Conservation (phyloP, 1,140 invertebrate species). For the Watersipora subatra region DNA sequence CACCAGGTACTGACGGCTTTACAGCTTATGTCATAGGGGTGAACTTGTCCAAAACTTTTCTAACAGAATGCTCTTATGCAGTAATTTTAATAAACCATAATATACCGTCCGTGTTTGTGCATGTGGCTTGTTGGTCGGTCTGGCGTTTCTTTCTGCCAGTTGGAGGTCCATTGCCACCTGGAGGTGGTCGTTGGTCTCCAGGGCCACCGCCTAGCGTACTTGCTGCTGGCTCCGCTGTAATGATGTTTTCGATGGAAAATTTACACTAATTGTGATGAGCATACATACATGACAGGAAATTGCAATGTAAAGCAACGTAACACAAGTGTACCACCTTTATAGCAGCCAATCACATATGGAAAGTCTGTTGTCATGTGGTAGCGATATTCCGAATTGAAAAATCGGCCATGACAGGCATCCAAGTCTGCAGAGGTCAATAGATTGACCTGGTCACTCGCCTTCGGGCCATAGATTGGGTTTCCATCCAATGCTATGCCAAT, state of each 20-base stretch:
- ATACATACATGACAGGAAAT: too few relatives aligned
- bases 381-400: neutral
- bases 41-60: too few relatives aligned
- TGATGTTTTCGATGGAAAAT: too few relatives aligned
- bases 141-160: neutral
- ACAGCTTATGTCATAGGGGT: too few relatives aligned
- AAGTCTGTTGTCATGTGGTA: neutral
- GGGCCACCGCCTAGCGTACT: neutral
- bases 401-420: neutral
- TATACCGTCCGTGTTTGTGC: neutral
- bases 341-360: conserved; percentile 1
- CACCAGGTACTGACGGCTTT: too few relatives aligned
- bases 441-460: neutral
- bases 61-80: too few relatives aligned
- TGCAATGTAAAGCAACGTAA: too few relatives aligned
- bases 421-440: neutral
- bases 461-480: neutral
- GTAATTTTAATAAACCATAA: too few relatives aligned
- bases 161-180: neutral
- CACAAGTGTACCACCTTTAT: neutral
- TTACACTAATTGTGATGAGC: too few relatives aligned
- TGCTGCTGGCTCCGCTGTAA: neutral
- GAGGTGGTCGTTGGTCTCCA: neutral
- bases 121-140: neutral
- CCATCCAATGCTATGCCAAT: conserved; percentile 1